These are phyloP conservation scores for Cynopterus brachyotis DNA, from an alignment of 2,113 vertebrate genomes.

Conservation along the genomic window DNA sequence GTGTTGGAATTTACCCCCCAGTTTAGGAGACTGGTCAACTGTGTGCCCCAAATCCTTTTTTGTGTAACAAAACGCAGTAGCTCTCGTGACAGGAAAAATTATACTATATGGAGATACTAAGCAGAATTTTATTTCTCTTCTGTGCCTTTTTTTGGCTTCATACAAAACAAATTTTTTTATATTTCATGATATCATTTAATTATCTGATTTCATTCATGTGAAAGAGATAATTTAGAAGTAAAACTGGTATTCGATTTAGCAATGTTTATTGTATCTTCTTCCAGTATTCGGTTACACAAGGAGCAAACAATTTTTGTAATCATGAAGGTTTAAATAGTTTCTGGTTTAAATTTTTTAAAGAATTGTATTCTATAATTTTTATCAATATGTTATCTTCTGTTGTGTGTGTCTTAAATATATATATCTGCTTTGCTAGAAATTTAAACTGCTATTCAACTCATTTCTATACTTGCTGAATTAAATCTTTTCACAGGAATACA, in stretches of 20 bases:
- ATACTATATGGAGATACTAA: background rate
- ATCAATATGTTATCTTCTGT: background rate
- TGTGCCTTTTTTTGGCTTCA: background rate
- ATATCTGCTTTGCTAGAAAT: background rate
- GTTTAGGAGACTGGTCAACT: background rate
- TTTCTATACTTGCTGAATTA: background rate
- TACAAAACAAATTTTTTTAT: background rate
- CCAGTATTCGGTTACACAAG: background rate
- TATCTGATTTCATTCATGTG: background rate
- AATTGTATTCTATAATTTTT: background rate
- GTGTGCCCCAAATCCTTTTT: background rate
- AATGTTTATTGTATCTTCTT: background rate
- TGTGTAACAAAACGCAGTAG: background rate
- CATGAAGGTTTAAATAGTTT: background rate
- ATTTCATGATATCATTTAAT: background rate
- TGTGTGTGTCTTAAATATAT: background rate
- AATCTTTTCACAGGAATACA: background rate
- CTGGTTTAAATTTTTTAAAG: background rate
- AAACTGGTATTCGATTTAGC: background rate
- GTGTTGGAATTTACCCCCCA: background rate
- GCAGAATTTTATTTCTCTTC: background rate
- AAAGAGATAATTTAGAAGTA: slow-evolving; percentile 29
- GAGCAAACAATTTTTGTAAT: background rate
- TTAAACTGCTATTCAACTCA: background rate
- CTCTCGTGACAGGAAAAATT: background rate